Percentiles rank a stretch among this genome's conserved stretches.
phyloP scores from a whole-genome alignment of 2,113 vertebrate species.

The Elaphurus davidianus region DNA sequence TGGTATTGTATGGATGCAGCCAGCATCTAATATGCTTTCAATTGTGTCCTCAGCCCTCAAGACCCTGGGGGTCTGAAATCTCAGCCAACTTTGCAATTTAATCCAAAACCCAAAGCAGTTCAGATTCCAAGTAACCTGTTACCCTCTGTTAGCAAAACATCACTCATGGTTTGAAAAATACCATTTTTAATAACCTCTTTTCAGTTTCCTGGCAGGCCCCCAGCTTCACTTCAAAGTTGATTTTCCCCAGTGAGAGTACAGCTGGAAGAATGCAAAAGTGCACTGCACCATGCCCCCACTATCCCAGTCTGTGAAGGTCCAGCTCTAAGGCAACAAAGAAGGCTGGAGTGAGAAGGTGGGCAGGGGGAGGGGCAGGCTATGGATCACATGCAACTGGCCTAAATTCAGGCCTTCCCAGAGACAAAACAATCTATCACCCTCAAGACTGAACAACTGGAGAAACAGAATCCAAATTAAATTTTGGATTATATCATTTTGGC shows the following conservation, averaged over 20 bases:
- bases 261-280: conserved; percentile 53
- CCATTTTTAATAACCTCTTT: conserved; percentile 59
- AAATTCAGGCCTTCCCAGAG: not conserved
- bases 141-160: conserved; percentile 61
- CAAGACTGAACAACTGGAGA: conserved; percentile 1
- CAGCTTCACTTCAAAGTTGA: conserved; percentile 67
- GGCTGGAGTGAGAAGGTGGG: not conserved
- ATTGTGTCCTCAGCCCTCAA: conserved; percentile 46
- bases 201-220: conserved; percentile 44
- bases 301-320: not conserved
- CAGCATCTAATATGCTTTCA: conserved; percentile 68
- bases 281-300: conserved; percentile 3
- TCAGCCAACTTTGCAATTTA: conserved; percentile 50
- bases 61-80: conserved; percentile 64
- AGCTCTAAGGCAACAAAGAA: conserved; percentile 4
- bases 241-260: conserved; percentile 58
- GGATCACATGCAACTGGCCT: not conserved
- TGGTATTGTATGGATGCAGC: conserved; percentile 31
- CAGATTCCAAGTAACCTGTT: conserved; percentile 55
- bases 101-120: conserved; percentile 46
- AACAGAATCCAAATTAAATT: conserved; percentile 44
- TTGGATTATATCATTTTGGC: conserved; percentile 49
- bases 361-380: not conserved
- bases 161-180: conserved; percentile 57
- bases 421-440: conserved; percentile 34